Evolutionary conservation across 2,888 invertebrate species (phyloP), one percentile per base, ranked within the genome.

Genomic region (Strigamia crassipes): DNA sequence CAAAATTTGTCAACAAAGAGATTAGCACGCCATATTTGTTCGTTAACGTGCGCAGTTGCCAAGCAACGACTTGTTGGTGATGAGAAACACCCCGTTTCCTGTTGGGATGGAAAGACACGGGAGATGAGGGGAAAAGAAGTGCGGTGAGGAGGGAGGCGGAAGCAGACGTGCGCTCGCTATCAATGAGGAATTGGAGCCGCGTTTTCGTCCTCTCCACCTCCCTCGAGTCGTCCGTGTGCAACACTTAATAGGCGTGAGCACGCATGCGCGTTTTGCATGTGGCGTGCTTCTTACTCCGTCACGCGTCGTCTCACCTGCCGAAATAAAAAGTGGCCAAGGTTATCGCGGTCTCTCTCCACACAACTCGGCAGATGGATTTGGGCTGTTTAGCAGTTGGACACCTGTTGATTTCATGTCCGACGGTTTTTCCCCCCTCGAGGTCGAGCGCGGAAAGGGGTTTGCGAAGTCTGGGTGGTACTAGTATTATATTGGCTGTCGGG

Each of bases 231-330:
- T 13, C 27, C 27, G 27, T 27, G 23, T 73, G 73, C 23, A 73
- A 73, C 31, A 73, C 27, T 73, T 73, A 73, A 73, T 31, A 31
- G 31, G 73, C 73, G 73, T 31, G 73, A 73, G 27, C 31, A 31
- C 73, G 31, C 73, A 73, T 73, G 73, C 73, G 73, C 73, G 73
- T 73, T 31, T 31, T 73, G 73, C 73, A 73, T 73, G 31, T 73
- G 73, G 73, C 73, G 73, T 73, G 73, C 73, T 73, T 73, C 73
- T 73, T n/a, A 27, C 73, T 31, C 73, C 73, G 73, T 73, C 73
- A 73, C 73, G 73, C 73, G 31, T 73, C 73, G 31, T 31, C 73
- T 73, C 73, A 73, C 73, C 73, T 73, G 73, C 73, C 31, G 73
- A 73, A 31, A 73, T 73, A 73, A 66, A 66, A 73, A 73, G 15